These are phyloP conservation scores for Tubiluchus corallicola DNA, from an alignment of 2,888 invertebrate species.

Conservation along the genomic window DNA sequence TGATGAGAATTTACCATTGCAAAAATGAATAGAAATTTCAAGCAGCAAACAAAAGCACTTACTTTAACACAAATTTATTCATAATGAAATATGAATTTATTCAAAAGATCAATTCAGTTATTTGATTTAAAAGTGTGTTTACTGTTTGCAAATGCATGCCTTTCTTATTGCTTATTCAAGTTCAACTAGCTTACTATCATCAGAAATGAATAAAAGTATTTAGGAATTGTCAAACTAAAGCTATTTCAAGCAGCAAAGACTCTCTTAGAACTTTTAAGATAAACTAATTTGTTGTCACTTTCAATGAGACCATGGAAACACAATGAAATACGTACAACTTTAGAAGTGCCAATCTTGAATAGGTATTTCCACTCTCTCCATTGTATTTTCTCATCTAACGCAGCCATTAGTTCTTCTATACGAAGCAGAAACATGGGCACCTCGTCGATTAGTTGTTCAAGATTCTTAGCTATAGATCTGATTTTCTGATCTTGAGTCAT, in stretches of 20 bases:
- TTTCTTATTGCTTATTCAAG: no score
- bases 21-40: no score
- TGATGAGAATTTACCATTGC: no score
- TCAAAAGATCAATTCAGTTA: no score
- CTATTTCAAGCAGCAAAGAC: background rate
- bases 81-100: no score
- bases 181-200: no score
- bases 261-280: slow-evolving; percentile 13
- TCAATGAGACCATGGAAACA: no score
- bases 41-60: no score
- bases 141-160: no score
- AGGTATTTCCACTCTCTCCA: slow-evolving; percentile 30
- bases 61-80: no score
- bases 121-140: no score
- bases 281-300: no score
- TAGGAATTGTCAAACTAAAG: background rate
- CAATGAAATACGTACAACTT: slow-evolving; percentile 37
- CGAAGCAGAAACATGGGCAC: slow-evolving; percentile 39
- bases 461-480: slow-evolving; percentile 39
- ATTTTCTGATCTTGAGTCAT: slow-evolving; percentile 41
- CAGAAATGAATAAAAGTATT: background rate
- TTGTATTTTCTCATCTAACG: slow-evolving; percentile 39
- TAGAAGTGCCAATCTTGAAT: slow-evolving; percentile 34
- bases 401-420: slow-evolving; percentile 41
- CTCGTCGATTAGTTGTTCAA: slow-evolving; percentile 43